Conservation (phyloP, 2,113 vertebrate species). For the Rousettus leschenaultii region DNA sequence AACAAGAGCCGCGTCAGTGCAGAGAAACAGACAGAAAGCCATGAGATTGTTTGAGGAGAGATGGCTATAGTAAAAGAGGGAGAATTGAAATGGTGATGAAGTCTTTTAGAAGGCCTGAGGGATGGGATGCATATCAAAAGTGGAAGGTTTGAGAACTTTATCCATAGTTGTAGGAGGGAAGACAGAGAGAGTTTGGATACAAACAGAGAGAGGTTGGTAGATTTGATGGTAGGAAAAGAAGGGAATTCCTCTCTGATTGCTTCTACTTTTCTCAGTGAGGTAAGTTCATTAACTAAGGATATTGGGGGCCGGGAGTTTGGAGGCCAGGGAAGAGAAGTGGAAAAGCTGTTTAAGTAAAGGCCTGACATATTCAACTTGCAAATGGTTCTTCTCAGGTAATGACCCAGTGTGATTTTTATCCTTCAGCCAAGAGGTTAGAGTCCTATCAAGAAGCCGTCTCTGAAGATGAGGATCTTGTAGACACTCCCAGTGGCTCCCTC, state of each 20-base stretch:
- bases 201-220: not conserved
- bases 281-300: not conserved
- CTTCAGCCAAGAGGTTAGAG: constrained; percentile 86
- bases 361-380: not conserved
- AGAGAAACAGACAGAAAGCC: not conserved
- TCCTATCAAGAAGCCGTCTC: constrained; percentile 84
- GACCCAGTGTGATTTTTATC: constrained; percentile 35
- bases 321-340: not conserved
- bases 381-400: not conserved
- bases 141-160: not conserved
- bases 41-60: not conserved
- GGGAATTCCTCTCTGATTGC: not conserved
- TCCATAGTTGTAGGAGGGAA: not conserved
- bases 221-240: not conserved
- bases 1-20: not conserved
- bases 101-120: not conserved
- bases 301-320: not conserved
- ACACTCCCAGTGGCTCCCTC: constrained; percentile 60
- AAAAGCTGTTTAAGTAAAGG: not conserved
- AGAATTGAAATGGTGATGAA: not conserved
- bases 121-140: not conserved
- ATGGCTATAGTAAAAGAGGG: not conserved
- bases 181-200: not conserved
- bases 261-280: not conserved
- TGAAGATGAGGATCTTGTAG: constrained; percentile 64